Conservation (phyloP, 2,888 invertebrate genomes). For the Phlogophora meticulosa region DNA sequence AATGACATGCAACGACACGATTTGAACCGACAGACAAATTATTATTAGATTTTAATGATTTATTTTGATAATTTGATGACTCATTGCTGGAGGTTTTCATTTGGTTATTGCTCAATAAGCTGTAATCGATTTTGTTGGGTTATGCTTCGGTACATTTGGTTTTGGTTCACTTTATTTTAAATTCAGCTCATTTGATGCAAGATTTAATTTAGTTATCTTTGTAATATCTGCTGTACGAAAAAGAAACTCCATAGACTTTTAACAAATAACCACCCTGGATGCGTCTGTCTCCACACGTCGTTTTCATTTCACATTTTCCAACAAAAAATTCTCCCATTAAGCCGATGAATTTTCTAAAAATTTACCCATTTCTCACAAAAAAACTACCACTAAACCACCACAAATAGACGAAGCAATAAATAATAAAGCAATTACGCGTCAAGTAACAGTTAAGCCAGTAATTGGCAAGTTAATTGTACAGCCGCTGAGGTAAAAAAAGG, state of each 20-base stretch:
- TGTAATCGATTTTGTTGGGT: constrained; percentile 16
- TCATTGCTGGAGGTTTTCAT: constrained; percentile 18
- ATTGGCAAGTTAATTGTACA: constrained; percentile 49
- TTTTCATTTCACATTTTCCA: background rate
- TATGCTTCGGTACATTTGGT: background rate
- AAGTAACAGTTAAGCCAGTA: constrained; percentile 33
- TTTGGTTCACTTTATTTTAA: background rate
- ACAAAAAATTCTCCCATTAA: background rate
- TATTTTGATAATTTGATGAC: constrained; percentile 32
- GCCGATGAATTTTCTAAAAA: constrained; percentile 11
- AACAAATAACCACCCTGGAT: too few relatives aligned
- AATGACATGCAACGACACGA: constrained; percentile 61
- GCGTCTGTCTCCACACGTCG: too few relatives aligned
- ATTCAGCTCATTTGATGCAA: background rate
- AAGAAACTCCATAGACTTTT: too few relatives aligned
- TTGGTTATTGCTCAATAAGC: constrained; percentile 17
- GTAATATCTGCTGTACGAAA: too few relatives aligned
- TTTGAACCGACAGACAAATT: constrained; percentile 30
- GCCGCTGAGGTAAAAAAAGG: constrained; percentile 29
- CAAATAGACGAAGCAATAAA: constrained; percentile 38
- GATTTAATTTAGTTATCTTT: background rate
- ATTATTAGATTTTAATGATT: constrained; percentile 43
- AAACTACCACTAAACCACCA: constrained; percentile 7
- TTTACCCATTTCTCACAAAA: constrained; percentile 9
- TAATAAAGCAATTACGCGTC: constrained; percentile 35